Percentiles rank a stretch among this genome's conserved stretches.
These are phyloP conservation scores for Scarus forsteni DNA, from an alignment of 2,797 vertebrate species.

Conservation along the genomic window DNA sequence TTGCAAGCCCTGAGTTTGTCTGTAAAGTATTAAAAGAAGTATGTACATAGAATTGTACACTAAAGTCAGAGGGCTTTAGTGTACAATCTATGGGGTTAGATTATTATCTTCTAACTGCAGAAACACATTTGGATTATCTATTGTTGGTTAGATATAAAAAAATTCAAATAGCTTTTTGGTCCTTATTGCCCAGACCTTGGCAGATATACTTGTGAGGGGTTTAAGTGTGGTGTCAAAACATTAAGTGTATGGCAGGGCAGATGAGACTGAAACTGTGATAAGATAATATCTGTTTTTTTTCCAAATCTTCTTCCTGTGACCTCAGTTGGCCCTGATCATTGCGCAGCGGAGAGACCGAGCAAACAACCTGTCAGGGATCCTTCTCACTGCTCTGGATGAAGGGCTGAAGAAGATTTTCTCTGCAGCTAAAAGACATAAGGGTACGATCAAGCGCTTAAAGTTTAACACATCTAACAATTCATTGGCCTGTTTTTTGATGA, in stretches of 20 bases:
- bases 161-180: no score
- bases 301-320: conserved; percentile 37
- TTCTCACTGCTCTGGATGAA: conserved; percentile 88
- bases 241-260: background rate
- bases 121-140: no score
- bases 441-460: conserved; percentile 65
- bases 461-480: background rate
- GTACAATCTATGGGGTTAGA: no score
- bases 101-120: no score
- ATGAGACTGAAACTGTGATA: background rate
- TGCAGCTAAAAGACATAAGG: conserved; percentile 87
- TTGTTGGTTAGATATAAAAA: no score
- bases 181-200: background rate
- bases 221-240: conserved; percentile 7
- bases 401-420: conserved; percentile 90
- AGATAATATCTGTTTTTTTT: conserved; percentile 11
- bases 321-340: conserved; percentile 91
- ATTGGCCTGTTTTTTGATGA: background rate
- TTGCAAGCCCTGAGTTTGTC: no score
- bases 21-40: no score
- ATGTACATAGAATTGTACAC: no score
- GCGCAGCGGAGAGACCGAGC: conserved; percentile 89
- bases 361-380: conserved; percentile 91
- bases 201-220: background rate
- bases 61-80: no score